Base-by-base conservation (phyloP, 2,888 invertebrate genomes). In the Watsonalla binaria region DNA sequence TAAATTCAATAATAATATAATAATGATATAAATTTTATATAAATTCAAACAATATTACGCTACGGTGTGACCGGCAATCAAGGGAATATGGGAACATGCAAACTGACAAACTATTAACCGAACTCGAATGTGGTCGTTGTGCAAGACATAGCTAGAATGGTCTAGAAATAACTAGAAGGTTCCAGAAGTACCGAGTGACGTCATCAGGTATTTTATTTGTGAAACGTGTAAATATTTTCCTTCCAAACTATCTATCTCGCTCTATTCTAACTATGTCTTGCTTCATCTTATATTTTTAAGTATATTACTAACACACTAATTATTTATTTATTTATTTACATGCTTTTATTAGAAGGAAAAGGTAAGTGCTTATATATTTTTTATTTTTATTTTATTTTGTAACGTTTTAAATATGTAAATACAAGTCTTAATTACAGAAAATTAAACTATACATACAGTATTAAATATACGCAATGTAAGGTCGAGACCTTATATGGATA, bases 251-350 rank as follows among this genome's bases (percentile, higher is more conserved):
- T 77, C 68, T 72, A 66, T 68, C 61, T 74, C 79, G 73, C 84
- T 85, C 76, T 78, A 57, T 75, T 82, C 85, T 90, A 89, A 87
- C 88, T 90, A 90, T 90, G 90, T 90, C 90, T 90, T 90, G 90
- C 90, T 90, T 89, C 70, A 80, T 86, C 80, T 85, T 86, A 83
- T 83, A 76, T 80, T 61, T 70, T 61, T 61, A 59, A 57, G 61
- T 66, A 60, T 62, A 55, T 55, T 53, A 69, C 72, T 78, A 77
- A 76, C 66, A 57, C n/a, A 73, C 63, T 72, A 73, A 76, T 52
- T 51, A 48, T 52, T 51, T 52, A 49, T 56, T 51, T 57, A 34
- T 53, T 39, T 48, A 7, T 56, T 51, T 45, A 35, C 54, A 14
- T 58, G 45, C 39, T 51, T 51, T 52, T 52, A 47, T 51, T 6